Evolutionary conservation across 2,888 invertebrate species (phyloP).

Genomic region (Phragmatobia fuliginosa): DNA sequence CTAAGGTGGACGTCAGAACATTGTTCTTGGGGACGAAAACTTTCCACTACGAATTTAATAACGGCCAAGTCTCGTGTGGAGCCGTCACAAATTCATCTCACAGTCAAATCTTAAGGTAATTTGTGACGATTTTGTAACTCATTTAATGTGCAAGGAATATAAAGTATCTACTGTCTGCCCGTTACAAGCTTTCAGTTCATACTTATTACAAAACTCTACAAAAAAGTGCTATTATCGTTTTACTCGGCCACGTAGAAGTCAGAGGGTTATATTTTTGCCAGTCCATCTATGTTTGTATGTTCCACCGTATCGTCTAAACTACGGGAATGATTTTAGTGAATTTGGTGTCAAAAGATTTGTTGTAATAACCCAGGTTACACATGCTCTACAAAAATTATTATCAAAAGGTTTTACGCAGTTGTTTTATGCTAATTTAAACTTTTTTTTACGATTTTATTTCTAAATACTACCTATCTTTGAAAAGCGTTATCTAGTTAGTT

Average conservation of each 20-base stretch:
- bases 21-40: slow-evolving; percentile 50
- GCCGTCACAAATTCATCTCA: slow-evolving; percentile 81
- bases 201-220: slow-evolving; percentile 6
- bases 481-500: not conserved
- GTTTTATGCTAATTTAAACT: too few relatives aligned
- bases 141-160: slow-evolving; percentile 86
- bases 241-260: too few relatives aligned
- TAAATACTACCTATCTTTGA: not conserved
- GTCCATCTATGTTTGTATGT: too few relatives aligned
- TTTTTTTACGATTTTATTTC: not conserved
- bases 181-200: slow-evolving; percentile 17
- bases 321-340: too few relatives aligned
- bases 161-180: slow-evolving; percentile 63
- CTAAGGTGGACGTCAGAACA: slow-evolving; percentile 28
- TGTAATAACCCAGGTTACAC: too few relatives aligned
- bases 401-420: too few relatives aligned
- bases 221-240: slow-evolving; percentile 2
- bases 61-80: slow-evolving; percentile 58
- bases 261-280: too few relatives aligned
- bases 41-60: slow-evolving; percentile 73
- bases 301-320: too few relatives aligned
- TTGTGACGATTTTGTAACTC: slow-evolving; percentile 84
- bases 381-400: too few relatives aligned
- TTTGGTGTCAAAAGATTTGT: too few relatives aligned
- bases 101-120: slow-evolving; percentile 85